A percentile compares a stretch with the other conserved stretches of the same genome.
phyloP scores from a whole-genome alignment of 1,140 invertebrate genomes.

The Drosophila erecta region DNA sequence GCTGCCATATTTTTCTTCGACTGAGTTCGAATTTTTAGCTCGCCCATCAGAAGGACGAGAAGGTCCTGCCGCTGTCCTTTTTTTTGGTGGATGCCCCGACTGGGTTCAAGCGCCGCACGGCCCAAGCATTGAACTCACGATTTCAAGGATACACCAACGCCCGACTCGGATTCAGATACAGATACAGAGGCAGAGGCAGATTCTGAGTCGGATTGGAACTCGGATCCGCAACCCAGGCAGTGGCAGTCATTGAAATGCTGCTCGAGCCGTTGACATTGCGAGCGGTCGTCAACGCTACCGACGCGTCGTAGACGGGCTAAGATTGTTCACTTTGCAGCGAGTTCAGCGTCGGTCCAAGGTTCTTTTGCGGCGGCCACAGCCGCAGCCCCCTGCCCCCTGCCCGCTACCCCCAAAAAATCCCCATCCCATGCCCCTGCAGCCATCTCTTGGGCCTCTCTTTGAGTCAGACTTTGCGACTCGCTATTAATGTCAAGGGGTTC shows the following conservation, averaged over 20 bases:
- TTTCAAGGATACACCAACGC: constrained; percentile 69
- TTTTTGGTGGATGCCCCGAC: constrained; percentile 19
- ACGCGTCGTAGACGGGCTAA: constrained; percentile 42
- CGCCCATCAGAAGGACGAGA: constrained; percentile 3
- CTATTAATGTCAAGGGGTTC: constrained; percentile 83
- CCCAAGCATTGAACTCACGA: constrained; percentile 78
- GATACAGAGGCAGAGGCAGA: background rate
- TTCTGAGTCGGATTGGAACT: constrained; percentile 33
- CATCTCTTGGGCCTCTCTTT: constrained; percentile 32
- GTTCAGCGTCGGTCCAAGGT: constrained; percentile 74
- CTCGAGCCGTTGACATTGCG: constrained; percentile 74
- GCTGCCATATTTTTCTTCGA: background rate
- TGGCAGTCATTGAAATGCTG: constrained; percentile 47
- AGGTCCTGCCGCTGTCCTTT: constrained; percentile 23
- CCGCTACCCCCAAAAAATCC: background rate
- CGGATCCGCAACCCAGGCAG: constrained; percentile 29
- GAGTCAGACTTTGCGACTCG: constrained; percentile 53
- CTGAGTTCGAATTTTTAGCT: constrained; percentile 1
- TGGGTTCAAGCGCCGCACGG: constrained; percentile 68
- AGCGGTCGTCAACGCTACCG: constrained; percentile 67
- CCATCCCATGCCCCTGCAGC: constrained; percentile 21
- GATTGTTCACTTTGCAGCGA: constrained; percentile 72
- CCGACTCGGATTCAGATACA: constrained; percentile 1
- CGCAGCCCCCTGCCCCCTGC: background rate
- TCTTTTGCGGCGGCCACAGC: constrained; percentile 60